These are phyloP conservation scores for Polydrusus cervinus DNA, from an alignment of 2,888 invertebrate genomes.

Conservation along the genomic window DNA sequence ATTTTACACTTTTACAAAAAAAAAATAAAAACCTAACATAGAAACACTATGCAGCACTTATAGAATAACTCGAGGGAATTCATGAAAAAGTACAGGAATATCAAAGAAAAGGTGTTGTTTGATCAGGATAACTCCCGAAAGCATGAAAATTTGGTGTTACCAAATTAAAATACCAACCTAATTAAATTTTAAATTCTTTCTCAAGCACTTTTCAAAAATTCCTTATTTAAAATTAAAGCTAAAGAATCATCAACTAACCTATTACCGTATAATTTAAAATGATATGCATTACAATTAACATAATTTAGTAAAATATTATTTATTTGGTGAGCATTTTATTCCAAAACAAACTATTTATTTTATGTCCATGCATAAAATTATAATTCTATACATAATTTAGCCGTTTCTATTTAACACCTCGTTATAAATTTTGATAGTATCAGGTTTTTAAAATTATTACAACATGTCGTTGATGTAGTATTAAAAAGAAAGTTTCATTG, in stretches of 20 bases:
- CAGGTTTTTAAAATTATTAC: constrained; percentile 32
- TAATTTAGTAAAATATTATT: constrained; percentile 21
- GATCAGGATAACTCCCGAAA: no score
- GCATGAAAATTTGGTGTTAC: no score
- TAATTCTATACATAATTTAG: constrained; percentile 26
- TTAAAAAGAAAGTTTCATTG: constrained; percentile 30
- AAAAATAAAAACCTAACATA: no score
- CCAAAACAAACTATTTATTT: constrained; percentile 31
- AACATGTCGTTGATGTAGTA: constrained; percentile 27
- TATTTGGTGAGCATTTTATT: constrained; percentile 24
- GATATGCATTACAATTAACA: constrained; percentile 15
- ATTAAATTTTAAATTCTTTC: no score
- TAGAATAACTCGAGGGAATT: no score
- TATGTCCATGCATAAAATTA: constrained; percentile 30
- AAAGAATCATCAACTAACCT: not conserved
- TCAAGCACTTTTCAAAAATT: no score
- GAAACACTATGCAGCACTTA: no score
- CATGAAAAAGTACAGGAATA: no score
- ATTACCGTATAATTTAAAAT: constrained; percentile 4
- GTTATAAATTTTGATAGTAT: constrained; percentile 38
- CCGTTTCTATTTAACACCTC: constrained; percentile 40
- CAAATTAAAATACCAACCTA: no score
- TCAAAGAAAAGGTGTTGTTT: no score
- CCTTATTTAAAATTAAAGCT: no score
- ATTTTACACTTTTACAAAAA: no score